Percentiles rank a stretch among this genome's conserved stretches.
Conservation (phyloP, 64 coral and sea anemone genomes). For the Trachythela sp. region DNA sequence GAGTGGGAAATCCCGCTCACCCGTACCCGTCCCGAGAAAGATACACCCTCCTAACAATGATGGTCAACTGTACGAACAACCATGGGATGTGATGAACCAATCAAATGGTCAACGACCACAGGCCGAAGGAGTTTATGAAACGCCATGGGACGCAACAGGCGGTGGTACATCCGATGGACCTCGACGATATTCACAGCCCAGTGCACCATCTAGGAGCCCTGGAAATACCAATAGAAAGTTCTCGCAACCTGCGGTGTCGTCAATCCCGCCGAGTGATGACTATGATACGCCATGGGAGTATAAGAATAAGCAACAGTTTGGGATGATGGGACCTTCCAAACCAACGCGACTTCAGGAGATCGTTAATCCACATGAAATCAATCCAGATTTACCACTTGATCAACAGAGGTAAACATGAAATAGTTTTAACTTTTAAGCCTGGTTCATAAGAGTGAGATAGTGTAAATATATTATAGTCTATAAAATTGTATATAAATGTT, state of each 20-base stretch:
- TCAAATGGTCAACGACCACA: neutral
- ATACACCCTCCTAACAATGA: neutral
- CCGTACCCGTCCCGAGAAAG: neutral
- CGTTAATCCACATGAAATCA: neutral
- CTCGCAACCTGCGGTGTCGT: neutral
- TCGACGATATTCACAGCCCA: neutral
- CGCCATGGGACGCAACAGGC: neutral
- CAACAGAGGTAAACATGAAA: neutral
- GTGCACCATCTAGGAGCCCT: neutral
- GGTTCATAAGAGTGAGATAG: too few species aligned
- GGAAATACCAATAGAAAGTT: neutral
- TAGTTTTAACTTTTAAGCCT: neutral
- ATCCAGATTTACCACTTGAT: slow-evolving; percentile 9
- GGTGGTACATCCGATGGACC: neutral
- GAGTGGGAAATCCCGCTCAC: neutral
- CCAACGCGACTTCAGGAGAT: neutral
- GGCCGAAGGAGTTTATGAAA: neutral
- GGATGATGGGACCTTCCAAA: neutral
- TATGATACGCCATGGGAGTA: slow-evolving; percentile 15
- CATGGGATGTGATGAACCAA: neutral
- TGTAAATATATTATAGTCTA: too few species aligned
- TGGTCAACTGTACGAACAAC: neutral
- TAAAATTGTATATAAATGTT: too few species aligned
- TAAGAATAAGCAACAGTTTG: neutral
- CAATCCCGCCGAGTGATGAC: neutral